A percentile compares a stretch with the other conserved stretches of the same genome.
phyloP scores from a whole-genome alignment of 2,113 vertebrate species.

The Tautogolabrus adspersus region DNA sequence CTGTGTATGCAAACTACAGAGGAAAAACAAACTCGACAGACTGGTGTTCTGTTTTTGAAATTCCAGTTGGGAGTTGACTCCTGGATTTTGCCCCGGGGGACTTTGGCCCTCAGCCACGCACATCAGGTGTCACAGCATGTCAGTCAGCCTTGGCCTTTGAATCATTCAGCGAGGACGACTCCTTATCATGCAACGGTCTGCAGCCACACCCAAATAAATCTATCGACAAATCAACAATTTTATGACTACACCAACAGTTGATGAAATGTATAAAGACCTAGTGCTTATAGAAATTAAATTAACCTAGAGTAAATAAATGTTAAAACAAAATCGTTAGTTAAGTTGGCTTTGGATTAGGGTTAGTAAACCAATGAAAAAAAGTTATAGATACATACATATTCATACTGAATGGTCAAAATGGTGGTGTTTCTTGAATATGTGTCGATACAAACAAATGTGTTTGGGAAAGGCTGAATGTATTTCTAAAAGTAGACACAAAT shows the following conservation, averaged over 20 bases:
- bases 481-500: background rate
- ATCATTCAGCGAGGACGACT: slow-evolving; percentile 38
- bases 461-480: background rate
- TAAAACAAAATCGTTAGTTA: background rate
- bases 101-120: slow-evolving; percentile 70
- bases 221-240: background rate
- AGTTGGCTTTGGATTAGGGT: no score
- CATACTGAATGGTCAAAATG: no score
- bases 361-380: no score
- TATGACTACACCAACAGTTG: background rate
- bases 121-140: slow-evolving; percentile 73
- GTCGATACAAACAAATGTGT: background rate
- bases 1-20: background rate
- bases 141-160: slow-evolving; percentile 70
- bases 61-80: slow-evolving; percentile 71
- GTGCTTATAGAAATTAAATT: background rate
- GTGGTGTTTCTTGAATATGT: background rate
- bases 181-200: slow-evolving; percentile 53
- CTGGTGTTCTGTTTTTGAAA: slow-evolving; percentile 59
- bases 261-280: background rate
- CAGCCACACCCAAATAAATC: slow-evolving; percentile 33
- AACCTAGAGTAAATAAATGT: background rate
- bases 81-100: slow-evolving; percentile 56
- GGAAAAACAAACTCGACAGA: slow-evolving; percentile 47
- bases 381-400: no score